A percentile compares a stretch with the other conserved stretches of the same genome.
phyloP scores from a whole-genome alignment of 2,888 invertebrate species.

The Dinocampus coccinellae region DNA sequence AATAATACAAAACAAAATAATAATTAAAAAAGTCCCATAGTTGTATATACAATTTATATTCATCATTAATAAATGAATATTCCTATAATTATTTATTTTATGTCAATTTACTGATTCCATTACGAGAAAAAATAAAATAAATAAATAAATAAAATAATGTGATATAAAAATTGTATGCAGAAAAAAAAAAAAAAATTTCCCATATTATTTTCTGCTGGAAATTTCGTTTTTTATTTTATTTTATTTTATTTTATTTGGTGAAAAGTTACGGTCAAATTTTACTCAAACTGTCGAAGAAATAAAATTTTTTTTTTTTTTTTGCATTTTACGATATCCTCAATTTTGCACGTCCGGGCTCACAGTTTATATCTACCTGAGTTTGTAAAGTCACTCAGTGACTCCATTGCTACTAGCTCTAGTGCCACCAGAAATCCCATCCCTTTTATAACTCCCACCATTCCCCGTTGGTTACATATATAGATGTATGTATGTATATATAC shows the following conservation, averaged over 20 bases:
- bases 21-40: background rate
- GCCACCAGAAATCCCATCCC: background rate
- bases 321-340: background rate
- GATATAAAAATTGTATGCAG: too few relatives aligned
- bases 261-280: background rate
- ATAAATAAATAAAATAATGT: too few relatives aligned
- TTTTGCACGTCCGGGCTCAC: background rate
- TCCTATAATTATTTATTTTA: background rate
- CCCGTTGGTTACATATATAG: constrained; percentile 43
- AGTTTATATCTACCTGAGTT: constrained; percentile 49
- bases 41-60: too few relatives aligned
- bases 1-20: background rate
- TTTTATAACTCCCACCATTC: constrained; percentile 35
- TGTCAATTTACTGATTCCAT: background rate
- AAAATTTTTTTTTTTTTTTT: background rate
- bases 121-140: too few relatives aligned
- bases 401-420: constrained; percentile 40
- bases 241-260: too few relatives aligned
- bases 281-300: background rate
- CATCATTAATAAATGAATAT: background rate
- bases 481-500: background rate
- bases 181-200: too few relatives aligned
- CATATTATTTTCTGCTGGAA: background rate
- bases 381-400: constrained; percentile 52
- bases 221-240: background rate